phyloP scores from a whole-genome alignment of 2,888 invertebrate species.

The Keiferia lycopersicella region DNA sequence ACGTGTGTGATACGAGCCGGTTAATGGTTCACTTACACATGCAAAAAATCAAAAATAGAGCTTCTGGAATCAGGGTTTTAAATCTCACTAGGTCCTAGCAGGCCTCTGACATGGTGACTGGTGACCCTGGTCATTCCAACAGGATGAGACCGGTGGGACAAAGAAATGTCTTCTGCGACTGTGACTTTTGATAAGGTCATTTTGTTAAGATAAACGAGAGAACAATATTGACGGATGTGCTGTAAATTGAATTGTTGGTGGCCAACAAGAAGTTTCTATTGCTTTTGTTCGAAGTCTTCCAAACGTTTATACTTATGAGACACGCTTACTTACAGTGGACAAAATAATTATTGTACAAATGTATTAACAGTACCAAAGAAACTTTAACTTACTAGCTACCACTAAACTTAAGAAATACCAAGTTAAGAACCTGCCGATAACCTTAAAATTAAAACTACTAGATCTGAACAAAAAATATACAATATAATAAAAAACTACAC shows the following conservation, averaged over 20 bases:
- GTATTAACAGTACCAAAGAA: too few species aligned
- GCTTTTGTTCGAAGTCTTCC: neutral
- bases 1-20: too few species aligned
- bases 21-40: too few species aligned
- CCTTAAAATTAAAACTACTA: neutral
- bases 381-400: too few species aligned
- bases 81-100: too few species aligned
- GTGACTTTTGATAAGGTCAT: neutral
- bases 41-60: too few species aligned
- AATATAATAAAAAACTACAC: neutral
- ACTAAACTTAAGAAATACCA: too few species aligned
- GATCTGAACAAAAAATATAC: too few species aligned
- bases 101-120: too few species aligned
- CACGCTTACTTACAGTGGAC: neutral
- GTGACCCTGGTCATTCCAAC: neutral
- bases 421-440: neutral
- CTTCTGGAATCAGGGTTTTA: too few species aligned
- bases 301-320: neutral
- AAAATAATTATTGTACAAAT: too few species aligned
- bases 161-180: slow-evolving; percentile 4
- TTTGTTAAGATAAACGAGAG: neutral
- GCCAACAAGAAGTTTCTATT: neutral
- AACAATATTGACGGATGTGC: neutral
- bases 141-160: neutral
- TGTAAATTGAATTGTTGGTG: neutral